These are phyloP conservation scores for Mycogona germanica DNA, from an alignment of 2,888 invertebrate species.

Conservation along the genomic window DNA sequence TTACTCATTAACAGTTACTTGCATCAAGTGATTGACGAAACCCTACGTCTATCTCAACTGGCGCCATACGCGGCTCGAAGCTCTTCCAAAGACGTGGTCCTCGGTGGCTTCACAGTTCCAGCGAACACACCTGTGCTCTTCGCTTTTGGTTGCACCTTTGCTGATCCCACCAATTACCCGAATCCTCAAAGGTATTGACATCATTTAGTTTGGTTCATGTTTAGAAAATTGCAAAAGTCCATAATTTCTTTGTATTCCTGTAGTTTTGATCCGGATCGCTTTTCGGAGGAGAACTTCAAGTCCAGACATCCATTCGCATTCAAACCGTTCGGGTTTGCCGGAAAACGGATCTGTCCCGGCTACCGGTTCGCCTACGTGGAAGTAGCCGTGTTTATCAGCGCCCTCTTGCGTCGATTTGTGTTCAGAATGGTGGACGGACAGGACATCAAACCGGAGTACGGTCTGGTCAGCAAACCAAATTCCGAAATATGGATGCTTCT, in stretches of 20 bases:
- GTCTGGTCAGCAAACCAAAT: slow-evolving; percentile 3
- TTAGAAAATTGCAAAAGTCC: not conserved
- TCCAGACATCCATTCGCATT: slow-evolving; percentile 27
- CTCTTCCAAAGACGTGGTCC: slow-evolving; percentile 30
- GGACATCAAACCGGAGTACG: not conserved
- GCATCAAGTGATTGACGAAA: slow-evolving; percentile 34
- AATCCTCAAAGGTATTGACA: slow-evolving; percentile 29
- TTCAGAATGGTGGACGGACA: slow-evolving; percentile 6
- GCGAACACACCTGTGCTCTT: slow-evolving; percentile 35
- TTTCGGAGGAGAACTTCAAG: slow-evolving; percentile 21
- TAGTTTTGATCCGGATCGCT: slow-evolving; percentile 23
- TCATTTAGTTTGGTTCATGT: not conserved
- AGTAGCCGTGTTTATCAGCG: slow-evolving; percentile 16
- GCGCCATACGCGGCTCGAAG: slow-evolving; percentile 33
- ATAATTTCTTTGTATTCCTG: not conserved
- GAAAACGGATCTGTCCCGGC: slow-evolving; percentile 30
- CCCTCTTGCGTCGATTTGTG: not conserved
- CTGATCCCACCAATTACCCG: slow-evolving; percentile 30
- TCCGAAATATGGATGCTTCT: slow-evolving; percentile 7
- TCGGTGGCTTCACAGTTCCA: slow-evolving; percentile 33
- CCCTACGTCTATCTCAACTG: slow-evolving; percentile 30
- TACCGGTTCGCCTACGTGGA: slow-evolving; percentile 29
- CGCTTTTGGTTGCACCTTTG: slow-evolving; percentile 31
- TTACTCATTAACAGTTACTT: slow-evolving; percentile 28
- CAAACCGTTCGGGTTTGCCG: slow-evolving; percentile 35